Base-by-base conservation (phyloP, 2,113 vertebrate species). In the Bos javanicus region DNA sequence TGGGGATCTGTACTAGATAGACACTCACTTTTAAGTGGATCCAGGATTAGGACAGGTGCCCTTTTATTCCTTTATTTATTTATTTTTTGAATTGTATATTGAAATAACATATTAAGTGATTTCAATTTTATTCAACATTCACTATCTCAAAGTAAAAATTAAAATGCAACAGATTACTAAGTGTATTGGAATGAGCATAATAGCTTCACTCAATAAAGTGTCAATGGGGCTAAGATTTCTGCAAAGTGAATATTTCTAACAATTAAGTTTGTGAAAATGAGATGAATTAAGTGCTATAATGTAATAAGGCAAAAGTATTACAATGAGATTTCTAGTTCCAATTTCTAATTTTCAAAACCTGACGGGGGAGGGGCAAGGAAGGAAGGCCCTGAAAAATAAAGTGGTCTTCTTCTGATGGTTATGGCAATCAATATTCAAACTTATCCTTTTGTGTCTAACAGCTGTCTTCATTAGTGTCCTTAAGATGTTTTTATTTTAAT, bases 201-300 rank as follows among this genome's bases (percentile, higher is more conserved):
- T 71, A 86, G 56, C 19, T 74, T 97, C 83, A 76, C 30, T 87
- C n/a, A 76, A 64, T 82, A 83, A 96, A 95, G 39, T 93, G 74
- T 96, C 90, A 93, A 4, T 57, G 54, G 28, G 52, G 62, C 89
- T 93, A 92, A 82, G 46, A 52, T 89, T 96, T 96, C 78, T 96
- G 83, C 96, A 87, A 95, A 98, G 92, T 95, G 57, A 90, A 52
- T 62, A 54, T 89, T 59, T 93, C 78, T 78, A 97, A 93, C 82
- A 97, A 57, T 92, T 94, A 98, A 93, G 1, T 15, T 76, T 3
- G 46, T 91, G 3, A 93, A 56, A 97, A 9, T 1, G 36, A 52
- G 96, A 25, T 95, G 2, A 89, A 95, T 95, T 92, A 88, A 94
- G 17, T 14, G 1, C 12, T 97, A 98, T 92, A 11, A 85, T 85